Evolutionary conservation across 2,797 vertebrate species (phyloP).

Genomic region (Netta rufina): DNA sequence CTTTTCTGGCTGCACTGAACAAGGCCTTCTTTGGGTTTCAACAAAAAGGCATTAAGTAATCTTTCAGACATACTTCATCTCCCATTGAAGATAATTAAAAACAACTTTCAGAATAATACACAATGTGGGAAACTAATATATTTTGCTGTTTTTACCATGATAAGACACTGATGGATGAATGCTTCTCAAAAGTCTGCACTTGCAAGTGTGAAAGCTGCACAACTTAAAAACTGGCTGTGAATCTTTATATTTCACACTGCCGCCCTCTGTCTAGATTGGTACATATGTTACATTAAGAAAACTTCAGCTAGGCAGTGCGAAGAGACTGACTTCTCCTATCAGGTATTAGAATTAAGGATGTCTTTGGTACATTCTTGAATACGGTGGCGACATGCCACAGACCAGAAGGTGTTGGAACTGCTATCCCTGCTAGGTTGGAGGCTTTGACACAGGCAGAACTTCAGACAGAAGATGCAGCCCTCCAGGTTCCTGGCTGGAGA

Average conservation of each 20-base stretch:
- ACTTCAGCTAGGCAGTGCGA: background rate
- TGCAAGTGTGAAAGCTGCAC: background rate
- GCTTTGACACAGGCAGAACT: background rate
- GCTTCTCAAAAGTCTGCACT: background rate
- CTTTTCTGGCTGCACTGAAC: background rate
- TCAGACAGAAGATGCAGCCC: background rate
- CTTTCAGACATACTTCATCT: background rate
- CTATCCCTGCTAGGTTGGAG: background rate
- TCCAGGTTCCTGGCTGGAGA: background rate
- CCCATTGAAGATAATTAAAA: background rate
- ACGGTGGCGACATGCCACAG: background rate
- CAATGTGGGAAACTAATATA: background rate
- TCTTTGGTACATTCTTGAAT: background rate
- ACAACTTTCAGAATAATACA: background rate
- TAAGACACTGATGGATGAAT: background rate
- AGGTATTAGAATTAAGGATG: background rate
- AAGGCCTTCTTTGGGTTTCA: background rate
- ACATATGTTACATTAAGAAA: background rate
- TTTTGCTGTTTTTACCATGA: background rate
- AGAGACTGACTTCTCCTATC: background rate
- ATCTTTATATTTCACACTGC: background rate
- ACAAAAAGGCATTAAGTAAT: background rate
- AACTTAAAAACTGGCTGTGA: background rate
- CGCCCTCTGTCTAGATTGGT: accelerated
- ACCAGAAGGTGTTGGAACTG: background rate